Conservation (phyloP, 1,140 invertebrate species). For the Drosophila tristis region DNA sequence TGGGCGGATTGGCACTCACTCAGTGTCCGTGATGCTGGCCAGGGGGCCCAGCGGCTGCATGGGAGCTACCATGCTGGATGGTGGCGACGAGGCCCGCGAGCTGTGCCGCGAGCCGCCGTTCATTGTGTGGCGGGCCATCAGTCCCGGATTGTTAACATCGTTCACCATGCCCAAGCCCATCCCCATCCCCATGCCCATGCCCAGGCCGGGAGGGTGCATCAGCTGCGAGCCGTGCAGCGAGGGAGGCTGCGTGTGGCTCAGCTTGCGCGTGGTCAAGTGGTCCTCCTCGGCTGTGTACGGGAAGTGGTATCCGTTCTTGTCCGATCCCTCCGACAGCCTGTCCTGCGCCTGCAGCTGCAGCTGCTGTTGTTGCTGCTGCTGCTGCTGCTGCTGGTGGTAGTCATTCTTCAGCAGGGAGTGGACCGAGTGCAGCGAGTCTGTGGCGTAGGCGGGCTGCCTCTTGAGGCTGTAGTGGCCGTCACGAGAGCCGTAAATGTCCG, state of each 20-base stretch:
- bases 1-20: constrained; percentile 84
- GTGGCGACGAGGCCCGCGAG: constrained; percentile 74
- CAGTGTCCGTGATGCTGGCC: constrained; percentile 87
- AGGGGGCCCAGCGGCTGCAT: constrained; percentile 86
- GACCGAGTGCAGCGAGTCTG: constrained; percentile 84
- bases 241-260: constrained; percentile 62
- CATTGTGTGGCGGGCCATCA: constrained; percentile 83
- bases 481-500: constrained; percentile 79
- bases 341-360: constrained; percentile 85
- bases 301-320: constrained; percentile 91
- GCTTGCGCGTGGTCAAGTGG: constrained; percentile 85
- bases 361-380: constrained; percentile 85
- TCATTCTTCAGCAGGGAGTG: constrained; percentile 86
- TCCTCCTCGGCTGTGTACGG: constrained; percentile 89
- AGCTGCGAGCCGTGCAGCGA: constrained; percentile 81
- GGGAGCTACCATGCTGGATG: constrained; percentile 78
- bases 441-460: constrained; percentile 69
- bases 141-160: constrained; percentile 85
- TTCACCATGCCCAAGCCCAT: constrained; percentile 75
- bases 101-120: constrained; percentile 83
- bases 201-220: constrained; percentile 50
- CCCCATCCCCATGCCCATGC: constrained; percentile 56
- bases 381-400: constrained; percentile 87
- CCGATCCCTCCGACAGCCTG: constrained; percentile 89
- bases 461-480: constrained; percentile 81